phyloP scores from a whole-genome alignment of 2,113 vertebrate species.

The Uria lomvia region DNA sequence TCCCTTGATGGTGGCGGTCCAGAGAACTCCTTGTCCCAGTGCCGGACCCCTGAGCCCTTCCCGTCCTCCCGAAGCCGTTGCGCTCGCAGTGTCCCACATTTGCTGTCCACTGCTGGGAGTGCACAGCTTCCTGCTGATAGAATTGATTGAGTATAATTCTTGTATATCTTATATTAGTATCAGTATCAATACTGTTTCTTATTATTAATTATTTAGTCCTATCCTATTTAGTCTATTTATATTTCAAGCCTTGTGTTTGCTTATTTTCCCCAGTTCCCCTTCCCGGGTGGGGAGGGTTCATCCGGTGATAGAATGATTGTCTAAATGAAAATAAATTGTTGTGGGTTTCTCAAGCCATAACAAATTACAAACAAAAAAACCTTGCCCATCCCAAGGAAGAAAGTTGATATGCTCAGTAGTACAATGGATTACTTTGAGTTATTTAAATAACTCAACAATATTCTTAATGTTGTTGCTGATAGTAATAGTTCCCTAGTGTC shows the following conservation, averaged over 20 bases:
- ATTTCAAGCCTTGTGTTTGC: neutral
- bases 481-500: neutral
- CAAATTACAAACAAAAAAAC: neutral
- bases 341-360: neutral
- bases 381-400: neutral
- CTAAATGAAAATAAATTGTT: neutral
- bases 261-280: neutral
- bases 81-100: neutral
- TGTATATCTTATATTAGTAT: neutral
- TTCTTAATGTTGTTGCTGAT: neutral
- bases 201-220: neutral
- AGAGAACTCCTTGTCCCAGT: neutral
- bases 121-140: neutral
- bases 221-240: neutral
- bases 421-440: neutral
- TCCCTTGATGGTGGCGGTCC: neutral
- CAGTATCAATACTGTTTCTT: neutral
- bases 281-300: neutral
- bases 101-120: neutral
- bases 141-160: neutral
- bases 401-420: neutral
- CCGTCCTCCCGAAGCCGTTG: neutral
- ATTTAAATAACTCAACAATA: neutral
- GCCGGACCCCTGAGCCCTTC: neutral
- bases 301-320: neutral